These are phyloP conservation scores for Epinotia brunnichana DNA, from an alignment of 2,888 invertebrate species.

Conservation along the genomic window DNA sequence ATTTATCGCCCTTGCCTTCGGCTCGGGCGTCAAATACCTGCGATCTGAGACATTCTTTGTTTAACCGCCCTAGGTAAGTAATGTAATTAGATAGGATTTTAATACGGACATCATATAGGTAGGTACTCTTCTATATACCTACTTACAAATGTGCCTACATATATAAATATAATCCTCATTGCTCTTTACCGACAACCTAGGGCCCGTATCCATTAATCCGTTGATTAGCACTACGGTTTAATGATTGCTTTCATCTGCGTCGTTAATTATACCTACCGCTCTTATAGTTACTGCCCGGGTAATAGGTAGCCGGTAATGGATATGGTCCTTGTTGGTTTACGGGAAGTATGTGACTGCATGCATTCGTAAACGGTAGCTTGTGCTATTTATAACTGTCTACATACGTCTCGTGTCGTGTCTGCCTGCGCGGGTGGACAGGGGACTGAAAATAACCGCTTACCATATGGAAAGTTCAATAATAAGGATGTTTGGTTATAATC, in stretches of 20 bases:
- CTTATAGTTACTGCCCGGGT: slow-evolving; percentile 57
- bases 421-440: neutral
- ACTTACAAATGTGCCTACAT: neutral
- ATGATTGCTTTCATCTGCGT: slow-evolving; percentile 68
- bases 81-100: no score
- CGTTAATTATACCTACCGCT: slow-evolving; percentile 66
- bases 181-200: slow-evolving; percentile 27
- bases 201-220: slow-evolving; percentile 59
- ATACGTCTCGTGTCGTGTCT: neutral
- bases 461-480: slow-evolving; percentile 5
- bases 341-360: slow-evolving; percentile 45
- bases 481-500: no score
- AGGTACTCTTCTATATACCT: neutral
- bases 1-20: no score
- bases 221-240: slow-evolving; percentile 74
- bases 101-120: no score
- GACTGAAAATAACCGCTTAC: slow-evolving; percentile 7
- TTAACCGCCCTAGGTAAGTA: no score
- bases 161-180: neutral
- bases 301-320: slow-evolving; percentile 64
- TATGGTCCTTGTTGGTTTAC: slow-evolving; percentile 52
- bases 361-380: slow-evolving; percentile 13
- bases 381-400: slow-evolving; percentile 7
- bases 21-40: no score
- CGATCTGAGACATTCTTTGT: no score